phyloP scores from a whole-genome alignment of 2,797 vertebrate species.

The Coluber constrictor region DNA sequence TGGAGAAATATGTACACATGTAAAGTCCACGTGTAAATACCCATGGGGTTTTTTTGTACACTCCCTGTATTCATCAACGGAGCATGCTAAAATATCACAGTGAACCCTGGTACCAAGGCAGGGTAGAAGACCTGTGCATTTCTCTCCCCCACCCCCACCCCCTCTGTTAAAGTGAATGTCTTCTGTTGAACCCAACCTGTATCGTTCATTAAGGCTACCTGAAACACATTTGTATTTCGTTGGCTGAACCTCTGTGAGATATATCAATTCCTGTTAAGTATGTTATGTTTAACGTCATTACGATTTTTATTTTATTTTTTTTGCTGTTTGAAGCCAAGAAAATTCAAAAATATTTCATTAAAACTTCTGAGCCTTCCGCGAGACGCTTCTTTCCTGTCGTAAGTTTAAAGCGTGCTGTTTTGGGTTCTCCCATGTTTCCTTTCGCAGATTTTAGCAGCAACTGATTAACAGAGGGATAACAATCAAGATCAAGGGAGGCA shows the following conservation, averaged over 20 bases:
- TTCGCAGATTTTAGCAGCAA: background rate
- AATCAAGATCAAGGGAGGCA: too few species aligned
- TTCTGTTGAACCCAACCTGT: conserved; percentile 16
- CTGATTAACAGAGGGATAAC: too few species aligned
- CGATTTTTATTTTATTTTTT: background rate
- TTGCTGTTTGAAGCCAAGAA: conserved; percentile 52
- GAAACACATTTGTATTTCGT: conserved; percentile 47
- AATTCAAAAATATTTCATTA: conserved; percentile 59
- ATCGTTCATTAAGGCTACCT: background rate
- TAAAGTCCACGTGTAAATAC: conserved; percentile 36
- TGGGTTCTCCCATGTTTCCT: background rate
- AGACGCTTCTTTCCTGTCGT: background rate
- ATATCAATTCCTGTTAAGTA: conserved; percentile 28
- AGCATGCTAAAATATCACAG: conserved; percentile 39
- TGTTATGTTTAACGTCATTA: conserved; percentile 16
- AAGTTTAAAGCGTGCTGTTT: background rate
- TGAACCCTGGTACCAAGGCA: background rate
- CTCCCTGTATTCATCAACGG: background rate
- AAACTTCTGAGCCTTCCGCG: conserved; percentile 53
- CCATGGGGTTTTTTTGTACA: conserved; percentile 27
- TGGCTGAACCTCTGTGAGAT: conserved; percentile 52
- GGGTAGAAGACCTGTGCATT: background rate
- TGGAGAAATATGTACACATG: background rate
- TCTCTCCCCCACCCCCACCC: background rate
- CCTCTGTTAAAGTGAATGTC: conserved; percentile 14